Conservation (phyloP, 1,140 invertebrate genomes). For the Akabosia matsudoensis region DNA sequence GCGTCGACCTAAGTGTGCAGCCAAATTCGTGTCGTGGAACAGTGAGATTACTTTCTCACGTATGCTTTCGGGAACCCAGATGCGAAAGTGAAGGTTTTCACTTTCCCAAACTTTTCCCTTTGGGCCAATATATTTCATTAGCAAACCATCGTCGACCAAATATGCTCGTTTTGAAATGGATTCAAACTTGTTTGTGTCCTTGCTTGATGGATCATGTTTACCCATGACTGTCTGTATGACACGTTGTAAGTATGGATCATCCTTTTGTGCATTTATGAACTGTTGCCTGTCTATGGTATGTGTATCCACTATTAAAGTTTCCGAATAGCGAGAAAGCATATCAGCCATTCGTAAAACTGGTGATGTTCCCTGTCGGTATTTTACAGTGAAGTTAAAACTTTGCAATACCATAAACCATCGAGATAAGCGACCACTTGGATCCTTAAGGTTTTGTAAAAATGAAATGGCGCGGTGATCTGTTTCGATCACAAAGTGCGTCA, state of each 20-base stretch:
- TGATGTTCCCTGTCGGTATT: conserved; percentile 47
- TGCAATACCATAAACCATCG: conserved; percentile 56
- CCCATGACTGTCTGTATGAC: neutral
- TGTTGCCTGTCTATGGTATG: neutral
- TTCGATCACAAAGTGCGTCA: conserved; percentile 54
- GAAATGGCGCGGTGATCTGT: conserved; percentile 56
- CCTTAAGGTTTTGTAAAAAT: conserved; percentile 53
- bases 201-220: neutral
- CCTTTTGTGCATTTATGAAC: neutral
- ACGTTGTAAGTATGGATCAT: neutral
- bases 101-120: conserved; percentile 20
- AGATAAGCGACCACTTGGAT: conserved; percentile 52
- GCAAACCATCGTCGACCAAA: neutral
- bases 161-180: neutral
- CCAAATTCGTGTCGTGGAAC: neutral
- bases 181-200: neutral
- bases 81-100: neutral
- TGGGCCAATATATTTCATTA: neutral
- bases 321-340: neutral
- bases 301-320: neutral
- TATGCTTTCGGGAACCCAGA: neutral
- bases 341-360: neutral
- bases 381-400: conserved; percentile 53
- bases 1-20: neutral
- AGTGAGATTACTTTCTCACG: conserved; percentile 35